phyloP scores from a whole-genome alignment of 2,888 invertebrate species.

The Helleia helle region DNA sequence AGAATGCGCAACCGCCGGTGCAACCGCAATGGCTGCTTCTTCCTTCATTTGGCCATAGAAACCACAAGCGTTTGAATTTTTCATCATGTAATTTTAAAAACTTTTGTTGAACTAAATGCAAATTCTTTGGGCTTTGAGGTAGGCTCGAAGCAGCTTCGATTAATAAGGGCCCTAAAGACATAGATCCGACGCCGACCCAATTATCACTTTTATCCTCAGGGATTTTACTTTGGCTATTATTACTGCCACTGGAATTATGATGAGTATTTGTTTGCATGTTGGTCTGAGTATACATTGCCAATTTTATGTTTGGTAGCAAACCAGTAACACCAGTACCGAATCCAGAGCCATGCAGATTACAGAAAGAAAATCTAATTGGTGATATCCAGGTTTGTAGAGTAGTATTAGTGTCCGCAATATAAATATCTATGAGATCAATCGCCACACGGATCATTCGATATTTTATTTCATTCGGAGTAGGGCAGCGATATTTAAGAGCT shows the following conservation, averaged over 20 bases:
- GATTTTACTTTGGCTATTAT: slow-evolving; percentile 42
- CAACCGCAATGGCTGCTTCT: slow-evolving; percentile 91
- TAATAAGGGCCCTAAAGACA: slow-evolving; percentile 91
- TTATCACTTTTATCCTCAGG: slow-evolving; percentile 69
- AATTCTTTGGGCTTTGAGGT: slow-evolving; percentile 82
- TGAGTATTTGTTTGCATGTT: slow-evolving; percentile 68
- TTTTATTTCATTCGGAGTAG: slow-evolving; percentile 88
- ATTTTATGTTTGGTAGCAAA: slow-evolving; percentile 82
- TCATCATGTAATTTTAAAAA: slow-evolving; percentile 89
- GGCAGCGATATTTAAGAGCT: slow-evolving; percentile 82
- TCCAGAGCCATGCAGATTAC: slow-evolving; percentile 95
- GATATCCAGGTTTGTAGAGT: slow-evolving; percentile 91
- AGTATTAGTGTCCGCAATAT: slow-evolving; percentile 91
- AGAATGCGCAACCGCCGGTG: slow-evolving; percentile 95
- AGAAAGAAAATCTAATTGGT: slow-evolving; percentile 90
- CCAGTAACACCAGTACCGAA: slow-evolving; percentile 92
- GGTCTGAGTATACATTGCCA: slow-evolving; percentile 78
- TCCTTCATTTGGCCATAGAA: slow-evolving; percentile 89
- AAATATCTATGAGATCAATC: slow-evolving; percentile 91
- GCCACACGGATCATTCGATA: slow-evolving; percentile 94
- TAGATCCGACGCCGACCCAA: slow-evolving; percentile 94
- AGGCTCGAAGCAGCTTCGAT: slow-evolving; percentile 91
- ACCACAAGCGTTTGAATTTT: slow-evolving; percentile 91
- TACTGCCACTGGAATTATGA: slow-evolving; percentile 72
- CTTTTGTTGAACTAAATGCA: slow-evolving; percentile 87